Percentiles rank a stretch among this genome's conserved stretches.
These are phyloP conservation scores for Microplitis manilae DNA, from an alignment of 2,888 invertebrate species.

Conservation along the genomic window DNA sequence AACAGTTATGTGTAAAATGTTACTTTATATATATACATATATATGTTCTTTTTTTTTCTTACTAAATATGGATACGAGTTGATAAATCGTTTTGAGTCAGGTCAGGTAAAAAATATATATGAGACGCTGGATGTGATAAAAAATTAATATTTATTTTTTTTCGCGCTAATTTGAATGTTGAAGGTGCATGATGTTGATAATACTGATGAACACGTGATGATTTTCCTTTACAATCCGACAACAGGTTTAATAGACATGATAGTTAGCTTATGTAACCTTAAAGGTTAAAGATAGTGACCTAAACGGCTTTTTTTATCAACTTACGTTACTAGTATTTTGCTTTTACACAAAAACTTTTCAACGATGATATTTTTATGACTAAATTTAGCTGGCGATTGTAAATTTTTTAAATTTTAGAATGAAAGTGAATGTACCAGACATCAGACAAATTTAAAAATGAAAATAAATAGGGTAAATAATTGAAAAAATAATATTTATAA, in stretches of 20 bases:
- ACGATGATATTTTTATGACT: too few relatives aligned
- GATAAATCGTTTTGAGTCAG: not conserved
- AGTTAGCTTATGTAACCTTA: conserved; percentile 51
- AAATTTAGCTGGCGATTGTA: too few relatives aligned
- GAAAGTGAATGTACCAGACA: too few relatives aligned
- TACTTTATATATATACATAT: conserved; percentile 8
- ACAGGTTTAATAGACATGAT: conserved; percentile 53
- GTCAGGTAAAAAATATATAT: not conserved
- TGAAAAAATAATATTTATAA: too few relatives aligned
- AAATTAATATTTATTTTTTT: too few relatives aligned
- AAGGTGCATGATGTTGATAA: not conserved
- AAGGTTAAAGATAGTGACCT: conserved; percentile 47
- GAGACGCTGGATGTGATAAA: conserved; percentile 3
- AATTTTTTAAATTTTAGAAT: too few relatives aligned
- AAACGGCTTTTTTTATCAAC: not conserved
- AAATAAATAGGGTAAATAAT: too few relatives aligned
- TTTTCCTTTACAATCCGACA: conserved; percentile 53
- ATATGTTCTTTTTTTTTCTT: not conserved
- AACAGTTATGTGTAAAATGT: not conserved
- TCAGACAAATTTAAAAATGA: too few relatives aligned
- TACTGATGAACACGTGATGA: conserved; percentile 48
- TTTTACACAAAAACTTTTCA: not conserved
- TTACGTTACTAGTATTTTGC: not conserved
- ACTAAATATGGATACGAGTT: not conserved
- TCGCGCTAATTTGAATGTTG: not conserved